phyloP scores from a whole-genome alignment of 2,113 vertebrate species.

The Triplophysa tibetana region DNA sequence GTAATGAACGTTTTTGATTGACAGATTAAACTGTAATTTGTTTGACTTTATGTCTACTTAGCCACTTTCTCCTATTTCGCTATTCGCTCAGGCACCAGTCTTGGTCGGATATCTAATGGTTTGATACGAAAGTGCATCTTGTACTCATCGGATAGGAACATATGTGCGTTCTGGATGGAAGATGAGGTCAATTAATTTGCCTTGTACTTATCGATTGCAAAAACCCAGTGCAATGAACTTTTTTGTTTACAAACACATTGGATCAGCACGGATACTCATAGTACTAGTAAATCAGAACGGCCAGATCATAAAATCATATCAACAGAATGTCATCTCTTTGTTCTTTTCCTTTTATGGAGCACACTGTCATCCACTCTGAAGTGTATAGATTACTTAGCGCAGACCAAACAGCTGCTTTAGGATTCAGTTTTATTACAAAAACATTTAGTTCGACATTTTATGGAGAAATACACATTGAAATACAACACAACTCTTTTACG shows the following conservation, averaged over 20 bases:
- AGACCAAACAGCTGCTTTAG: not conserved
- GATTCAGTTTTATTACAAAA: not conserved
- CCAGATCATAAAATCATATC: not conserved
- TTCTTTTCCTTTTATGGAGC: too few relatives aligned
- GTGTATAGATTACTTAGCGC: not conserved
- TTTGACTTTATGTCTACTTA: not conserved
- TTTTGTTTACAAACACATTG: not conserved
- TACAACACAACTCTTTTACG: too few relatives aligned
- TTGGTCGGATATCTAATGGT: not conserved
- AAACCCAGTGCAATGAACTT: not conserved
- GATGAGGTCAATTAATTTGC: not conserved
- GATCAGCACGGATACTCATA: not conserved
- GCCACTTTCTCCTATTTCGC: not conserved
- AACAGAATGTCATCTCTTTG: too few relatives aligned
- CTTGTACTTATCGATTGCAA: not conserved
- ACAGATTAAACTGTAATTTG: not conserved
- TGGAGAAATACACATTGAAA: too few relatives aligned
- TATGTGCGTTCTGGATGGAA: not conserved
- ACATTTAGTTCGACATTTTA: too few relatives aligned
- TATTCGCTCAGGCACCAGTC: not conserved
- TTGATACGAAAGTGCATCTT: not conserved
- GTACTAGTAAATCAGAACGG: not conserved
- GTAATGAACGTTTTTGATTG: not conserved
- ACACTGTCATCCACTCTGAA: not conserved
- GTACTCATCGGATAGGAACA: not conserved